Evolutionary conservation across 2,797 vertebrate species (phyloP).

Genomic region (Cygnus olor): DNA sequence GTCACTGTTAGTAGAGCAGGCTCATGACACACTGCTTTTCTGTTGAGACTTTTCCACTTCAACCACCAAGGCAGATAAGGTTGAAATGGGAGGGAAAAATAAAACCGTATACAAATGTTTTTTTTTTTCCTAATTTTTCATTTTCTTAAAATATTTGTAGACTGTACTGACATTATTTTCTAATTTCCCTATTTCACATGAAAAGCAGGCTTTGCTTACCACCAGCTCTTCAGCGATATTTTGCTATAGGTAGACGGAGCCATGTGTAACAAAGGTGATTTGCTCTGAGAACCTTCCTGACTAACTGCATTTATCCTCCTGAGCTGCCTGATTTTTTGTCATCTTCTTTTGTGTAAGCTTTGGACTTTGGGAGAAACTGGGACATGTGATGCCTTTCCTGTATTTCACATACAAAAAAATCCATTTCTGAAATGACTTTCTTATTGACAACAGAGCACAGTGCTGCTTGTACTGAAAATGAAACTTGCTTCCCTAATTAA

Average conservation of each 20-base stretch:
- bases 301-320: not conserved
- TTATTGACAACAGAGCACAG: not conserved
- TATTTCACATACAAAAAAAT: not conserved
- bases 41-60: not conserved
- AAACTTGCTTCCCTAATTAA: not conserved
- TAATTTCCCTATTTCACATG: not conserved
- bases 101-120: not conserved
- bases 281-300: not conserved
- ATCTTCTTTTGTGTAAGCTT: not conserved
- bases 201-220: not conserved
- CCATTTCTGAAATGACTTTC: not conserved
- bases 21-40: not conserved
- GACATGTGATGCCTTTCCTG: not conserved
- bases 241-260: not conserved
- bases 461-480: not conserved
- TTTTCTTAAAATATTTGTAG: not conserved
- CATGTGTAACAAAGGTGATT: not conserved
- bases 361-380: not conserved
- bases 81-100: not conserved
- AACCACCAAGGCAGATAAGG: not conserved
- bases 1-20: not conserved
- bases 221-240: not conserved
- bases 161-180: accelerated
- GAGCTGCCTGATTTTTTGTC: not conserved
- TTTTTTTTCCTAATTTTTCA: not conserved